Conservation (phyloP, 2,797 vertebrate genomes). For the Orestias chungarensis region DNA sequence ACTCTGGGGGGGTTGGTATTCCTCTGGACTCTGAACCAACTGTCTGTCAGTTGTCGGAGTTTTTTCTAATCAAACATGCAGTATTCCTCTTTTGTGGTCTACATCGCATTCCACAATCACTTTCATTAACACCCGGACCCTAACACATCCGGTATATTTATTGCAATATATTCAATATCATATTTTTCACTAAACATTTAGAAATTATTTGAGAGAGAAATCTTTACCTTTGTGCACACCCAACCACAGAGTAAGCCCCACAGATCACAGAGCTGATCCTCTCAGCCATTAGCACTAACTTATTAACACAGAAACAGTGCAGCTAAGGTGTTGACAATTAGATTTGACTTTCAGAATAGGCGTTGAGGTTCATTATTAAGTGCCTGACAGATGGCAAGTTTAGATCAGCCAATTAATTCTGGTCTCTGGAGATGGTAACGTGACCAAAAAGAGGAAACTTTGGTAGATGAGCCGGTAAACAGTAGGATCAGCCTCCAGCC, state of each 20-base stretch:
- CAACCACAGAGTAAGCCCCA: constrained; percentile 5
- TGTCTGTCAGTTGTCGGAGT: constrained; percentile 2
- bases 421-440: constrained; percentile 29
- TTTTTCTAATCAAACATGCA: background rate
- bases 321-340: constrained; percentile 43
- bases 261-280: constrained; percentile 21
- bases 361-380: constrained; percentile 60
- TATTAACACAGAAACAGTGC: constrained; percentile 47
- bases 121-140: background rate
- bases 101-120: background rate
- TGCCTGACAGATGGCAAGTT: constrained; percentile 51
- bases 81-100: background rate
- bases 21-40: constrained; percentile 32
- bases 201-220: no score
- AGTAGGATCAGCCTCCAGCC: constrained; percentile 17
- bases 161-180: background rate
- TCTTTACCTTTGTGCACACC: no score
- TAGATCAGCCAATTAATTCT: constrained; percentile 58
- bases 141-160: background rate
- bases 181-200: constrained; percentile 10
- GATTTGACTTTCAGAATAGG: constrained; percentile 51
- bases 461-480: constrained; percentile 13
- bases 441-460: constrained; percentile 25
- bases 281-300: background rate
- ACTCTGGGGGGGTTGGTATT: constrained; percentile 35